phyloP scores from a whole-genome alignment of 2,888 invertebrate species.

The Psylliodes chrysocephalus region DNA sequence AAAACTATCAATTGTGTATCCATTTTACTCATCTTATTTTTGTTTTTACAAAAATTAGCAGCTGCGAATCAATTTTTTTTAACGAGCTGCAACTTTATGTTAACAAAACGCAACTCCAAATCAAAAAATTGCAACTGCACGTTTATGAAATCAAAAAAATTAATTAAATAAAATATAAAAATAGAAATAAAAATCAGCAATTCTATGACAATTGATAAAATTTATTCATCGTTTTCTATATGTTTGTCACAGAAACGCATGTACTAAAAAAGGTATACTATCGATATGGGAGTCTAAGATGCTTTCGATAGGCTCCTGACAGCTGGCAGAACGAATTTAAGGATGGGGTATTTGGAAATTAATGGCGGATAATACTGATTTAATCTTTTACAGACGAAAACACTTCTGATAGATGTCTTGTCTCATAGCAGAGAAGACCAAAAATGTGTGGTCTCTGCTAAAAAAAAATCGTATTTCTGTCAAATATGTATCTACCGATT shows the following conservation, averaged over 20 bases:
- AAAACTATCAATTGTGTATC: too few species aligned
- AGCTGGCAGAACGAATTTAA: conserved; percentile 22
- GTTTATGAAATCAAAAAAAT: too few species aligned
- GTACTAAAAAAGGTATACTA: background rate
- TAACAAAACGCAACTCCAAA: too few species aligned
- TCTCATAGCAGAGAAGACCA: background rate
- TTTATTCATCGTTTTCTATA: too few species aligned
- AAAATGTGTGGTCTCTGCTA: conserved; percentile 18
- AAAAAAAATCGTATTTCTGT: conserved; percentile 1
- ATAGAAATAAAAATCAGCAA: too few species aligned
- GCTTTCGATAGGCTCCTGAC: conserved; percentile 22
- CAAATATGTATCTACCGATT: background rate
- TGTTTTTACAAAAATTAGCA: too few species aligned
- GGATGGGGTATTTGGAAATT: conserved; percentile 26
- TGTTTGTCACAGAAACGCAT: background rate
- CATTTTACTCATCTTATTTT: too few species aligned
- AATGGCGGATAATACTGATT: conserved; percentile 27
- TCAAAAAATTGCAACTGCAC: too few species aligned
- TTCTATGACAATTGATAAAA: too few species aligned
- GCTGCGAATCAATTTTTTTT: too few species aligned
- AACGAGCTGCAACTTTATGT: too few species aligned
- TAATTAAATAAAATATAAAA: too few species aligned
- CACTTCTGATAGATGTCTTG: conserved; percentile 16
- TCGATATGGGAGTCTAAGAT: conserved; percentile 5
- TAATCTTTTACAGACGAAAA: conserved; percentile 24